Evolutionary conservation across 2,113 vertebrate species (phyloP).

Genomic region (Tringa solitaria): DNA sequence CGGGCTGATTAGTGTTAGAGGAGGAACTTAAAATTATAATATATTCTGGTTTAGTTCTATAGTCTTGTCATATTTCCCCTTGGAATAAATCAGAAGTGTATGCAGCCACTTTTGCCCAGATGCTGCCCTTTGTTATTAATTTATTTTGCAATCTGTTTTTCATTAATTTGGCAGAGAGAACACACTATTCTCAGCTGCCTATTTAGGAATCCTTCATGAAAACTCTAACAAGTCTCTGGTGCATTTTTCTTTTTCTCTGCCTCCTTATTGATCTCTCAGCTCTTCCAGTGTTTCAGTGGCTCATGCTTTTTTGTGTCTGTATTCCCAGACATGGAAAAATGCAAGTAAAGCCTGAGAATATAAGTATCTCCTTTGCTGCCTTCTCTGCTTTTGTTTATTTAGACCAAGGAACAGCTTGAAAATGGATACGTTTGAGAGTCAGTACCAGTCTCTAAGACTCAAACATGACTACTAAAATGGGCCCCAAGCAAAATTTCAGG

Average conservation of each 20-base stretch:
- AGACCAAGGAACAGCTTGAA: not conserved
- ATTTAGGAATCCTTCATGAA: conserved; percentile 1
- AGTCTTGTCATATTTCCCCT: not conserved
- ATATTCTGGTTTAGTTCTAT: not conserved
- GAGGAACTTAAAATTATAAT: not conserved
- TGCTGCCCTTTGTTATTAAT: conserved; percentile 39
- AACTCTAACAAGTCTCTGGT: not conserved
- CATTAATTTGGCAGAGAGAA: conserved; percentile 17
- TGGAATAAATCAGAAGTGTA: conserved; percentile 20
- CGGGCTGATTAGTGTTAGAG: not conserved
- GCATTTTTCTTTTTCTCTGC: not conserved
- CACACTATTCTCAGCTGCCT: not conserved
- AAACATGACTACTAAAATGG: not conserved
- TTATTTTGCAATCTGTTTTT: conserved; percentile 48
- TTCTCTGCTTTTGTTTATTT: not conserved
- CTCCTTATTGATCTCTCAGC: not conserved
- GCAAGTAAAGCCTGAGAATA: not conserved
- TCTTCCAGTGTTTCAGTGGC: not conserved
- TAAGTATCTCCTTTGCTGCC: not conserved
- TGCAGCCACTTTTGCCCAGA: conserved; percentile 5
- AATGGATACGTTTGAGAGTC: not conserved
- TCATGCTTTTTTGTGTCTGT: not conserved
- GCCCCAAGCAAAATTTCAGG: not conserved
- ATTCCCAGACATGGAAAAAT: not conserved
- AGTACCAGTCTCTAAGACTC: not conserved